phyloP scores from a whole-genome alignment of 2,113 vertebrate species.

The Carassius auratus region DNA sequence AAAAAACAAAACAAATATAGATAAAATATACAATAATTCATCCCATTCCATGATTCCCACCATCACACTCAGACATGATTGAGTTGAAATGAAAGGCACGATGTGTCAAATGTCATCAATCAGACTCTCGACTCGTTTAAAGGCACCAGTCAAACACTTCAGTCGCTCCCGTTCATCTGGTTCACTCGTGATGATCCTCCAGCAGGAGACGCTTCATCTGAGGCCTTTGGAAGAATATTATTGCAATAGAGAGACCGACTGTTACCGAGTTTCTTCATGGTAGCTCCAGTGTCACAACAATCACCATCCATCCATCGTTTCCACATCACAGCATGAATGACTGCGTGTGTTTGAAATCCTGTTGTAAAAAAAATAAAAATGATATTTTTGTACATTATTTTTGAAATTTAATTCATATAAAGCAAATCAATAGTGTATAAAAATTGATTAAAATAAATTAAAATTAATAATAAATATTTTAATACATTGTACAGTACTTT shows the following conservation, averaged over 20 bases:
- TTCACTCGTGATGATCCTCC: no score
- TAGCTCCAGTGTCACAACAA: not conserved
- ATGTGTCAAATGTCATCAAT: not conserved
- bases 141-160: not conserved
- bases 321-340: constrained; percentile 92
- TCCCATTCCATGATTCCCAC: not conserved
- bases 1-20: not conserved
- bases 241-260: not conserved
- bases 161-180: no score
- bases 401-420: no score
- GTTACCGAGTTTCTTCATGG: not conserved
- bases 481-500: no score
- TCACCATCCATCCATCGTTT: constrained; percentile 39
- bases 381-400: no score
- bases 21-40: constrained; percentile 5
- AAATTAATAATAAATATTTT: no score
- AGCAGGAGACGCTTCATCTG: no score
- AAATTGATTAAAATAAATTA: no score
- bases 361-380: no score
- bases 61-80: constrained; percentile 5
- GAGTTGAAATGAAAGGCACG: constrained; percentile 1
- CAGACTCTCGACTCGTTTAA: not conserved
- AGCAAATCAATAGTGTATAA: no score
- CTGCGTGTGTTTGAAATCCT: constrained; percentile 97
- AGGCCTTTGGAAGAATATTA: not conserved